A percentile compares a stretch with the other conserved stretches of the same genome.
These are phyloP conservation scores for Microcebus tavaratra DNA, from an alignment of 2,113 vertebrate genomes.

Conservation along the genomic window DNA sequence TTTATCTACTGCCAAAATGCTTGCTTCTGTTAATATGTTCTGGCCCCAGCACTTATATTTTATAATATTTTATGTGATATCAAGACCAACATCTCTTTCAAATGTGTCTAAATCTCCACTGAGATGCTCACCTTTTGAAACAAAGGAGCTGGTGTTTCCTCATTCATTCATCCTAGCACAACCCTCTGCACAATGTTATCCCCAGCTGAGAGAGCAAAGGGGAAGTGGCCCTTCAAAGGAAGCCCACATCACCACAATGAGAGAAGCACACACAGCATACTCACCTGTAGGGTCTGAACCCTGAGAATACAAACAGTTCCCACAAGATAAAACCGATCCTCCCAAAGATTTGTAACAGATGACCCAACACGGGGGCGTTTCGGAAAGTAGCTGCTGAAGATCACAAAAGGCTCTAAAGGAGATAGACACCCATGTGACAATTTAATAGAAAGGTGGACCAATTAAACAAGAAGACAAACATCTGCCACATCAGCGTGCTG, in stretches of 20 bases:
- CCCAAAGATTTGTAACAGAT: conserved; percentile 85
- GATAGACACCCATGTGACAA: conserved; percentile 66
- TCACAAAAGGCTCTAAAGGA: conserved; percentile 89
- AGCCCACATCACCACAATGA: background rate
- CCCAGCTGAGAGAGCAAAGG: background rate
- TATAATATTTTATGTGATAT: background rate
- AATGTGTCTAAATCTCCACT: too few species aligned
- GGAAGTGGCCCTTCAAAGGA: background rate
- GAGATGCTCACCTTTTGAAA: background rate
- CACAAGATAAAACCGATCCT: conserved; percentile 93
- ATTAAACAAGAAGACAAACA: conserved; percentile 16
- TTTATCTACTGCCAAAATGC: background rate
- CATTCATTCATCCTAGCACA: background rate
- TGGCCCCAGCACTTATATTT: background rate
- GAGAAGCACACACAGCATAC: conserved; percentile 13
- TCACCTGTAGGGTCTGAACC: conserved; percentile 90
- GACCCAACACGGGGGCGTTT: conserved; percentile 55
- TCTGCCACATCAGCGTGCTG: background rate
- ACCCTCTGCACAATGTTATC: background rate
- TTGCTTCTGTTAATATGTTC: background rate
- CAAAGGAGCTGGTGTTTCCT: background rate
- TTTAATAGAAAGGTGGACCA: conserved; percentile 39
- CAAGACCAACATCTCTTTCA: background rate
- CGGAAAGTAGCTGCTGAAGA: conserved; percentile 87
- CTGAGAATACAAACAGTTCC: conserved; percentile 92